A percentile compares a stretch with the other conserved stretches of the same genome.
Conservation (phyloP, 2,888 invertebrate species). For the Lagria hirta region DNA sequence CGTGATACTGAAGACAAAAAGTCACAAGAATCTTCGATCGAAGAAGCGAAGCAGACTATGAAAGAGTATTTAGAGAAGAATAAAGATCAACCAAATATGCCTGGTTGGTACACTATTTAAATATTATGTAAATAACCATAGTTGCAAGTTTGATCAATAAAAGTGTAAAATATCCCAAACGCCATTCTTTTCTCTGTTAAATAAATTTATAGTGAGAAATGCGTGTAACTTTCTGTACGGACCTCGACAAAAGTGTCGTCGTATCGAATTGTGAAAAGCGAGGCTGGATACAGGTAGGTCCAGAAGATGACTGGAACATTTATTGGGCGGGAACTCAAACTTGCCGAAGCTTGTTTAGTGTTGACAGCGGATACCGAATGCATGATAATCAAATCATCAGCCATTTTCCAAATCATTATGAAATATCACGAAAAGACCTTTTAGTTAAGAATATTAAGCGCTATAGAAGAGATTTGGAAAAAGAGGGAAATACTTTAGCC, state of each 20-base stretch:
- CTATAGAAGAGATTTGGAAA: slow-evolving; percentile 88
- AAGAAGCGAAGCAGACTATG: slow-evolving; percentile 64
- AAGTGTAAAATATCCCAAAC: slow-evolving; percentile 4
- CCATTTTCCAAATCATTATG: slow-evolving; percentile 96
- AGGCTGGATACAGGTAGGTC: slow-evolving; percentile 84
- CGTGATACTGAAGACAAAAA: slow-evolving; percentile 52
- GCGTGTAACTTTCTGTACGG: slow-evolving; percentile 74
- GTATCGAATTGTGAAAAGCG: slow-evolving; percentile 89
- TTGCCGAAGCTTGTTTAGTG: slow-evolving; percentile 88
- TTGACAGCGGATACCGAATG: slow-evolving; percentile 90
- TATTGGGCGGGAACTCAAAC: slow-evolving; percentile 94
- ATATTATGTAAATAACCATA: slow-evolving; percentile 15
- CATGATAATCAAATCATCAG: slow-evolving; percentile 92
- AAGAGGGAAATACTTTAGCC: slow-evolving; percentile 84
- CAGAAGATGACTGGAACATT: slow-evolving; percentile 94
- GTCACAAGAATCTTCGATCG: slow-evolving; percentile 61
- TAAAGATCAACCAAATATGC: slow-evolving; percentile 69
- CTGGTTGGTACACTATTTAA: slow-evolving; percentile 78
- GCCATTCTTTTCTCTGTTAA: slow-evolving; percentile 9
- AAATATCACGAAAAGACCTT: slow-evolving; percentile 92
- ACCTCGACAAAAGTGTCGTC: slow-evolving; percentile 91
- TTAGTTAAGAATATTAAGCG: slow-evolving; percentile 95
- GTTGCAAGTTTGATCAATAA: slow-evolving; percentile 21
- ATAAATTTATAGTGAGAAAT: slow-evolving; percentile 36
- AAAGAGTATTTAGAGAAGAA: slow-evolving; percentile 64